Evolutionary conservation across 2,113 vertebrate genomes (phyloP).

Genomic region (Myrmophylax atrothorax): DNA sequence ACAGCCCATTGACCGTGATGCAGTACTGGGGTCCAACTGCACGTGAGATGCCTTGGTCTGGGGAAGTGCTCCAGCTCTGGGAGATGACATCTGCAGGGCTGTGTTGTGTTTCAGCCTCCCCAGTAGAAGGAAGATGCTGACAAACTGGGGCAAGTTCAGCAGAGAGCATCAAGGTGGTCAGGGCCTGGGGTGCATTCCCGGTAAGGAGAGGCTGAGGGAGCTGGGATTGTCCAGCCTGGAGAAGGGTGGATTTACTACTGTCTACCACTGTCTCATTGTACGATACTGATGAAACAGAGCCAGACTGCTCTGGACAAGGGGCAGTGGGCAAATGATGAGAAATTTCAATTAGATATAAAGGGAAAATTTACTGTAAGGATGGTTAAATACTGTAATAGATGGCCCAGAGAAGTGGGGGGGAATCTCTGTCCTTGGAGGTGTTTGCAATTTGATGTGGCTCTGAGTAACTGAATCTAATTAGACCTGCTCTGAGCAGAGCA

Average conservation of each 20-base stretch:
- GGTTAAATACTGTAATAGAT: not conserved
- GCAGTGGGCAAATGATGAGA: not conserved
- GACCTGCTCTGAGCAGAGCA: not conserved
- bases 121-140: not conserved
- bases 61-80: not conserved
- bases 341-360: not conserved
- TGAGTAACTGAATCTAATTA: not conserved
- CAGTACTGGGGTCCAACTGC: not conserved
- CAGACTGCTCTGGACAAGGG: not conserved
- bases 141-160: not conserved
- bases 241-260: not conserved
- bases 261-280: not conserved
- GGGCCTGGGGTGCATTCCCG: not conserved
- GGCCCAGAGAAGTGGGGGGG: not conserved
- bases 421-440: not conserved
- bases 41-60: not conserved
- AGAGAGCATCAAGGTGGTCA: not conserved
- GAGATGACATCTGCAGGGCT: not conserved
- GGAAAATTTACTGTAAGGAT: not conserved
- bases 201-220: not conserved
- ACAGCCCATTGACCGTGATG: not conserved
- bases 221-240: not conserved
- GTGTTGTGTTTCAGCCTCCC: not conserved
- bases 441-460: not conserved
- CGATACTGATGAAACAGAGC: not conserved